Evolutionary conservation across 2,113 vertebrate genomes (phyloP).

Genomic region (Melanerpes aurifrons): DNA sequence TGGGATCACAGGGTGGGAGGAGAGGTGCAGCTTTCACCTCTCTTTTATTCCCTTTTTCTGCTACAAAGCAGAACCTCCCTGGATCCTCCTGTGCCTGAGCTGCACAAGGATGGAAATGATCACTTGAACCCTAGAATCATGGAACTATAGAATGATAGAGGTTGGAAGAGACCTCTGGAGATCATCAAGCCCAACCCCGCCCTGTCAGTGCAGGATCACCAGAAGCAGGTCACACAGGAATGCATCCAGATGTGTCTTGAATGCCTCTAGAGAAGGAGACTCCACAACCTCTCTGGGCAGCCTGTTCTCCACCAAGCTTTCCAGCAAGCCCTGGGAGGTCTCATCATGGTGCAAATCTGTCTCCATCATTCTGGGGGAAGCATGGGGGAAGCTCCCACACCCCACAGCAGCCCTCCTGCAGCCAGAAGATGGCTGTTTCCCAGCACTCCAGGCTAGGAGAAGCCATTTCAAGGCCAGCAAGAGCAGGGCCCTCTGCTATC

Average conservation of each 20-base stretch:
- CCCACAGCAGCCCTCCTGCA: rapidly evolving
- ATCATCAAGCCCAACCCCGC: no score
- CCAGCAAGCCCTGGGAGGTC: neutral
- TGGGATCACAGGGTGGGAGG: conserved; percentile 7
- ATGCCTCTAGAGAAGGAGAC: no score
- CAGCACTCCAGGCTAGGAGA: neutral
- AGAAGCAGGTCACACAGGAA: no score
- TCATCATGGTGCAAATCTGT: rapidly evolving
- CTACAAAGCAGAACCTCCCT: rapidly evolving
- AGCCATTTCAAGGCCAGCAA: neutral
- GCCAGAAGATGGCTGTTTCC: rapidly evolving
- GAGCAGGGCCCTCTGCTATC: neutral
- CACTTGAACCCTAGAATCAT: neutral
- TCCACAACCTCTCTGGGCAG: no score
- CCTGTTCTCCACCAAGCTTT: neutral
- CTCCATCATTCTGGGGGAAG: rapidly evolving
- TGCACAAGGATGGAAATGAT: rapidly evolving
- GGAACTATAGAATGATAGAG: no score
- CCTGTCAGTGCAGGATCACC: no score
- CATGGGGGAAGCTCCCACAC: rapidly evolving
- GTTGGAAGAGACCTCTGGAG: no score
- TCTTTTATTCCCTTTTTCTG: neutral
- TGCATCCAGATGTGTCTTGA: no score
- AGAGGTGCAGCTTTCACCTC: neutral
- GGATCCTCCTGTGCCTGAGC: rapidly evolving